A percentile compares a stretch with the other conserved stretches of the same genome.
Evolutionary conservation across 2,888 invertebrate species (phyloP).

Genomic region (Leptopilina myrica): DNA sequence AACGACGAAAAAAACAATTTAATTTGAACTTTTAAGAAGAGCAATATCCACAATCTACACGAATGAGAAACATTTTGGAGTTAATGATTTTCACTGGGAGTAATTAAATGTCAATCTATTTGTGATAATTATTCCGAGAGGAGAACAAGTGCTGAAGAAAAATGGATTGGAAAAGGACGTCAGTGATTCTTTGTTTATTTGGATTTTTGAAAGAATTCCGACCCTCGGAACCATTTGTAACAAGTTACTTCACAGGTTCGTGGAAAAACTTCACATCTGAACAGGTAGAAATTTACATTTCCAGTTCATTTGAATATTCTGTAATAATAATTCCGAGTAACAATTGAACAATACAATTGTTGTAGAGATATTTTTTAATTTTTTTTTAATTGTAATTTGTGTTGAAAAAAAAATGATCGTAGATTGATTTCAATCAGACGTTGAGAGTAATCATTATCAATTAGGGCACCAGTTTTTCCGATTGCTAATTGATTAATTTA

Average conservation of each 20-base stretch:
- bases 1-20: neutral
- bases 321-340: too few species aligned
- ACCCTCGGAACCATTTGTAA: conserved; percentile 92
- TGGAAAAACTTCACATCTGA: conserved; percentile 87
- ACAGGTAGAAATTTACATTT: conserved; percentile 77
- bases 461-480: too few species aligned
- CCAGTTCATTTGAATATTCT: neutral
- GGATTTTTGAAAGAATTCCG: conserved; percentile 90
- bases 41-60: neutral
- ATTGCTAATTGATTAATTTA: too few species aligned
- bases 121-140: neutral
- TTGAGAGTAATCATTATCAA: too few species aligned
- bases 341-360: too few species aligned
- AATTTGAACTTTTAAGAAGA: neutral
- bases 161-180: conserved; percentile 83
- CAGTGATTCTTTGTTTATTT: conserved; percentile 86
- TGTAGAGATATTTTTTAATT: too few species aligned
- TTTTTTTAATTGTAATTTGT: too few species aligned
- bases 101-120: neutral
- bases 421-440: too few species aligned
- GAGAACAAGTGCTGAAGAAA: conserved; percentile 3
- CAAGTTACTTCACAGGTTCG: conserved; percentile 86
- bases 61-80: neutral
- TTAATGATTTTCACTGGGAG: neutral
- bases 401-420: too few species aligned